Base-by-base conservation (phyloP, 1,140 invertebrate species). In the Amyelois transitella region DNA sequence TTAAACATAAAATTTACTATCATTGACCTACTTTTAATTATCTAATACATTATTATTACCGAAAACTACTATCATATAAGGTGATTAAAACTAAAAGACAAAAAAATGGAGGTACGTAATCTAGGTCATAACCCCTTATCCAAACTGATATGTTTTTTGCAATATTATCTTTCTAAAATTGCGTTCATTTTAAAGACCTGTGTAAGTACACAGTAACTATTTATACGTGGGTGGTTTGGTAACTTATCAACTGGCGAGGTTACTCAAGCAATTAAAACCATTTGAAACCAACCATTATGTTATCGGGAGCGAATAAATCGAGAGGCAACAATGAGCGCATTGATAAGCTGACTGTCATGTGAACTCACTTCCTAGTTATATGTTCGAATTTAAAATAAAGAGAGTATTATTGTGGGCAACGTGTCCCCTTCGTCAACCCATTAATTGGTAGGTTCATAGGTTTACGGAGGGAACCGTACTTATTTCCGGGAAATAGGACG, bases 321-420 rank as follows among this genome's bases (percentile, higher is more conserved):
- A 38, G 32, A 12, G 1, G n/a, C 32, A 38, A 38, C 32, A 38
- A 38, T 38, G 32, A 38, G 4, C 32, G 8, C 17, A 56, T 56
- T 64, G 38, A 69, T 72, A 71, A 65, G 70, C 77, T 77, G 60
- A 67, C 57, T 43, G 49, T 60, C 57, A 61, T 38, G 55, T 58
- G 55, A 44, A 53, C 51, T 64, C 61, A 76, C 66, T 73, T 69
- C 69, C 66, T 70, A 64, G 66, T 68, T 65, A 60, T 72, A 60
- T 44, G 66, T 69, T 70, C 62, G 64, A 60, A 12, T 38, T 38
- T 38, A 14, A 14, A 38, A 38, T 38, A 38, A 38, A 38, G n/a
- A 14, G 32, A 12, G 28, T 14, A 14, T 14, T n/a, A n/a, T n/a
- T n/a, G n/a, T n/a, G n/a, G n/a, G n/a, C n/a, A n/a, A n/a, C n/a